Conservation (phyloP, 2,888 invertebrate genomes). For the Acheta domesticus region DNA sequence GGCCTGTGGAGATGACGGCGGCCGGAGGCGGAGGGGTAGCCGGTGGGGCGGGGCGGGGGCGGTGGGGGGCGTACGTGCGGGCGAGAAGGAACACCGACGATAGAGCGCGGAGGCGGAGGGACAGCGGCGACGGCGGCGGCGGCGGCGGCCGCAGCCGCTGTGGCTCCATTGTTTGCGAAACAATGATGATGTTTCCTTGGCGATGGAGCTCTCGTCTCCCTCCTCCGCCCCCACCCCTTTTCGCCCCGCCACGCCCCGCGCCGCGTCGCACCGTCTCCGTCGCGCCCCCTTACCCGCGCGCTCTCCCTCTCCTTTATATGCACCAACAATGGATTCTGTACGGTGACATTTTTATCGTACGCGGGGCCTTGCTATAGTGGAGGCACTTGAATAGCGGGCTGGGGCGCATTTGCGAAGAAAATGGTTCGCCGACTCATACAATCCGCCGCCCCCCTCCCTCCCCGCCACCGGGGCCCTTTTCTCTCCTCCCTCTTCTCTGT, state of each 20-base stretch:
- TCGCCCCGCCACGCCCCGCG: too few relatives aligned
- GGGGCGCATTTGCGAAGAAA: constrained; percentile 27
- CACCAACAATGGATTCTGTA: constrained; percentile 36
- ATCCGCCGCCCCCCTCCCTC: not conserved
- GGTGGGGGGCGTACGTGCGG: not conserved
- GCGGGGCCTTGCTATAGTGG: not conserved
- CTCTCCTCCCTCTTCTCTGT: not conserved
- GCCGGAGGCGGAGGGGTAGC: not conserved
- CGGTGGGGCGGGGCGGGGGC: not conserved
- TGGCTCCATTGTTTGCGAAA: constrained; percentile 37
- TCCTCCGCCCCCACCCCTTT: not conserved
- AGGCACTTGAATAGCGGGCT: constrained; percentile 29
- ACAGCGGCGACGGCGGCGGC: not conserved
- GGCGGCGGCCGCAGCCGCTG: constrained; percentile 19
- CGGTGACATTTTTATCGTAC: constrained; percentile 37
- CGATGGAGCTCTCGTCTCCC: constrained; percentile 34
- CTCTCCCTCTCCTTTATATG: constrained; percentile 35
- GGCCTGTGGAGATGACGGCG: not conserved
- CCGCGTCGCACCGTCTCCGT: too few relatives aligned
- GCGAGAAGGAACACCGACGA: not conserved
- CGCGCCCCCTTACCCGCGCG: too few relatives aligned
- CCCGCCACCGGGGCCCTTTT: too few relatives aligned
- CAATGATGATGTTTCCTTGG: constrained; percentile 38
- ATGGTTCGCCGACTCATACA: constrained; percentile 27
- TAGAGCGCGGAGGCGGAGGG: not conserved